Percentiles rank a stretch among this genome's conserved stretches.
phyloP scores from a whole-genome alignment of 2,888 invertebrate species.

The Trachelus iudaicus region DNA sequence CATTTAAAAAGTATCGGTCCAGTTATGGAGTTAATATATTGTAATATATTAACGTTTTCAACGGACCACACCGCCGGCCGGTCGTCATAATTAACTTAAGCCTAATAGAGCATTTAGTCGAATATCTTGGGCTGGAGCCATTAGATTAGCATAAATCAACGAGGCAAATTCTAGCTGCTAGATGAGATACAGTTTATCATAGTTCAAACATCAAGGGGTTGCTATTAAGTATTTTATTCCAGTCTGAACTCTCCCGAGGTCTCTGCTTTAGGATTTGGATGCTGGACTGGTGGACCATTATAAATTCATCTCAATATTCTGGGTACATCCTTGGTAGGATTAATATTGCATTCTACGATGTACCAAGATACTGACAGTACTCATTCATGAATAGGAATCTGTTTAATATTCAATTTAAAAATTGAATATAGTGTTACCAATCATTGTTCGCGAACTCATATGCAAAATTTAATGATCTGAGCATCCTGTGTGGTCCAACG shows the following conservation, averaged over 20 bases:
- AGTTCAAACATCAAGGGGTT: conserved; percentile 43
- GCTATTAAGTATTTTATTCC: not conserved
- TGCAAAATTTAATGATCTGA: conserved; percentile 49
- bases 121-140: conserved; percentile 43
- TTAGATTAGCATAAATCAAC: conserved; percentile 55
- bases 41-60: conserved; percentile 36
- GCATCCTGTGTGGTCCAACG: conserved; percentile 53
- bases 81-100: conserved; percentile 53
- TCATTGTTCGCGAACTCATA: conserved; percentile 46
- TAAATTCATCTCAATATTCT: not conserved
- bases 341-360: not conserved
- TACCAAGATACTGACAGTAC: conserved; percentile 13
- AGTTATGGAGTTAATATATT: conserved; percentile 39
- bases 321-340: not conserved
- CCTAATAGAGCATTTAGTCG: conserved; percentile 56
- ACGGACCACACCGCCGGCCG: conserved; percentile 18
- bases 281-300: not conserved
- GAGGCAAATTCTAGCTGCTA: conserved; percentile 18
- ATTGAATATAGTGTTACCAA: conserved; percentile 58
- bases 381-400: conserved; percentile 23
- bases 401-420: conserved; percentile 55
- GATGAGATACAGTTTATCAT: conserved; percentile 43
- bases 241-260: not conserved
- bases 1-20: conserved; percentile 22
- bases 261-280: not conserved